Percentiles rank a stretch among this genome's conserved stretches.
Conservation (phyloP, 2,797 vertebrate species). For the Peromyscus attwateri region DNA sequence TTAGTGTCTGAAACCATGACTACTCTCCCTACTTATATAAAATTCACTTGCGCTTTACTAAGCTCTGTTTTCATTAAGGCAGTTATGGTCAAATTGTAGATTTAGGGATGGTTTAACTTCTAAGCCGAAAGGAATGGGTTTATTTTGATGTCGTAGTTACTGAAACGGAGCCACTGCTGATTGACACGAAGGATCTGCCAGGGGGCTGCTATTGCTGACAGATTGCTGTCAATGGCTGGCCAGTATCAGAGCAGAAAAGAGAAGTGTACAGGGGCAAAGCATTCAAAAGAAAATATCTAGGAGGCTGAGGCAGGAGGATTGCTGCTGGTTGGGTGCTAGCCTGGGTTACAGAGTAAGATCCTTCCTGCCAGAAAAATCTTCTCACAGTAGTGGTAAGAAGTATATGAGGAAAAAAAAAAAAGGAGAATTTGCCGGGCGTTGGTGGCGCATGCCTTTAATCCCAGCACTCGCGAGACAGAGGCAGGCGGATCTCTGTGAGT, state of each 20-base stretch:
- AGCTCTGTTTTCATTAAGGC: background rate
- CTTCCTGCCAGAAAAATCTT: background rate
- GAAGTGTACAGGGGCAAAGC: background rate
- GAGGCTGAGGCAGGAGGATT: background rate
- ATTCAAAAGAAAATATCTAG: slow-evolving; percentile 1
- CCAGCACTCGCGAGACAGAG: too few relatives aligned
- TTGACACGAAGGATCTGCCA: background rate
- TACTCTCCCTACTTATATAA: background rate
- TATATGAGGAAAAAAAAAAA: background rate
- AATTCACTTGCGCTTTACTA: background rate
- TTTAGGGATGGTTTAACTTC: background rate
- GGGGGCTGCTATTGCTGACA: background rate
- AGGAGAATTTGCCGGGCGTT: background rate
- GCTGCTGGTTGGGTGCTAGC: background rate
- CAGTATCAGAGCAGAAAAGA: background rate
- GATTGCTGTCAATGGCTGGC: background rate
- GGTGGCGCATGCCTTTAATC: too few relatives aligned
- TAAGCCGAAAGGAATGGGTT: slow-evolving; percentile 28
- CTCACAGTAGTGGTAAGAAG: background rate
- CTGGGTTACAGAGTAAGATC: background rate
- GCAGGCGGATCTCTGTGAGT: too few relatives aligned
- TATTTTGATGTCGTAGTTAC: background rate
- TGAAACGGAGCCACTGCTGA: background rate
- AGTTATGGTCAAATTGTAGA: background rate
- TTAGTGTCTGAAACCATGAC: background rate